Base-by-base conservation (phyloP, 2,888 invertebrate species). In the Pollenia labialis region DNA sequence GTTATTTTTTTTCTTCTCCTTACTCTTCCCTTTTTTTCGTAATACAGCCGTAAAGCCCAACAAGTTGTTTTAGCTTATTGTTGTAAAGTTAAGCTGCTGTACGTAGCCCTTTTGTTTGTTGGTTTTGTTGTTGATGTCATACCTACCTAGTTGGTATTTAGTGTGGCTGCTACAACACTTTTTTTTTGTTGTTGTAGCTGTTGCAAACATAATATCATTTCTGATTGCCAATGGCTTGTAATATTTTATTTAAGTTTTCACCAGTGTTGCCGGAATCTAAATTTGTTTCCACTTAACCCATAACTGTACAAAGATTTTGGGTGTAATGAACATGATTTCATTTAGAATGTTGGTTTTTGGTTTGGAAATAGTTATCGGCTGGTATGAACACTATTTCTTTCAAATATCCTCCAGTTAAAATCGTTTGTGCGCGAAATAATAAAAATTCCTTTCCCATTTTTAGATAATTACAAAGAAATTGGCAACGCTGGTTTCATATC, bases 41-140 rank as follows among this genome's bases (percentile, higher is more conserved):
- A 66, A 64, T 72, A 48, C 54, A 54, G 50, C 14, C 71, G 46
- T 69, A 71, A 79, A 79, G 74, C 77, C 85, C 85, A 86, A 86
- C 85, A 86, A 86, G 82, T 86, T 86, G 85, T 74, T 62, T 66
- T 0, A 69, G 71, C 82, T 82, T 85, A 75, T 85, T 82, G 75
- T 64, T 48, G 46, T 32, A 32, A 32, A 69, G 54, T 76, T 76
- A 46, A 64, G 69, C 69, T 76, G 52, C 32, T 69, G 16, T 68
- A 46, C 18, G 69, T 18, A 52, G 40, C 48, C 62, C 68, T 76
- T 44, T 82, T 62, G 46, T 60, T 64, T 32, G n/a, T 48, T 48
- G 6, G 40, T 66, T 9, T 74, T 74, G 40, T 69, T 54, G 56
- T 58, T 46, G 62, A 16, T 42, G 8, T 44, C n/a, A 4, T 18